Percentiles rank a stretch among this genome's conserved stretches.
Evolutionary conservation across 92 coral and sea anemone species (phyloP).

Genomic region (Zoanthus solanderi): DNA sequence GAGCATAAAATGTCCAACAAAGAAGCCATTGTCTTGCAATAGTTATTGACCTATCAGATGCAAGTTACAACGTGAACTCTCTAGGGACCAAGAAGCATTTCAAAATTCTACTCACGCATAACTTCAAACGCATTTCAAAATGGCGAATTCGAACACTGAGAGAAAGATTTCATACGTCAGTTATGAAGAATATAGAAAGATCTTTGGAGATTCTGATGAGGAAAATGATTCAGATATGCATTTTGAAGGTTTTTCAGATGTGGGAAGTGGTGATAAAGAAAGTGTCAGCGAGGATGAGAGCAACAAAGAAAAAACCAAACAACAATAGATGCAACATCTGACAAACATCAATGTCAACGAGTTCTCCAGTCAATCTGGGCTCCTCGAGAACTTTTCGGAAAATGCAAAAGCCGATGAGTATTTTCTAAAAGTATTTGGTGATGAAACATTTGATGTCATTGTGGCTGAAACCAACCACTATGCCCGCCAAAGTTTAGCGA

Average conservation of each 20-base stretch:
- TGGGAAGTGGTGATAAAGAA: slow-evolving; percentile 43
- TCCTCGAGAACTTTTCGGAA: background rate
- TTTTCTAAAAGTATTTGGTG: slow-evolving; percentile 3
- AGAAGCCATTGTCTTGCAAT: background rate
- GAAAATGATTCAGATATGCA: slow-evolving; percentile 30
- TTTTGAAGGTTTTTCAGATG: slow-evolving; percentile 39
- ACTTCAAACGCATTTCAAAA: background rate
- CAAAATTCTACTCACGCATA: background rate
- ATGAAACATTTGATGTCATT: background rate
- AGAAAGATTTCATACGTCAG: slow-evolving; percentile 23
- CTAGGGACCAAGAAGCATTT: background rate
- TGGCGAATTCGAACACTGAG: slow-evolving; percentile 6
- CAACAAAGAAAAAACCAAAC: background rate
- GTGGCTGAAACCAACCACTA: background rate
- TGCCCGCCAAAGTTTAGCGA: background rate
- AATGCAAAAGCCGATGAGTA: slow-evolving; percentile 41
- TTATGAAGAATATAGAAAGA: slow-evolving; percentile 21
- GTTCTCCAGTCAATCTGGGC: slow-evolving; percentile 24
- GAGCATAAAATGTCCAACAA: background rate
- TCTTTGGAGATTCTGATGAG: slow-evolving; percentile 49
- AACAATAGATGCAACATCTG: slow-evolving; percentile 11
- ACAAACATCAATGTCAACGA: slow-evolving; percentile 19
- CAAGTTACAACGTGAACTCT: background rate
- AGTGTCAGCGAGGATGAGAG: slow-evolving; percentile 12
- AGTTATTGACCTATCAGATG: slow-evolving; percentile 4